Evolutionary conservation across 2,888 invertebrate genomes (phyloP).

Genomic region (Alloscopus bannaensis): DNA sequence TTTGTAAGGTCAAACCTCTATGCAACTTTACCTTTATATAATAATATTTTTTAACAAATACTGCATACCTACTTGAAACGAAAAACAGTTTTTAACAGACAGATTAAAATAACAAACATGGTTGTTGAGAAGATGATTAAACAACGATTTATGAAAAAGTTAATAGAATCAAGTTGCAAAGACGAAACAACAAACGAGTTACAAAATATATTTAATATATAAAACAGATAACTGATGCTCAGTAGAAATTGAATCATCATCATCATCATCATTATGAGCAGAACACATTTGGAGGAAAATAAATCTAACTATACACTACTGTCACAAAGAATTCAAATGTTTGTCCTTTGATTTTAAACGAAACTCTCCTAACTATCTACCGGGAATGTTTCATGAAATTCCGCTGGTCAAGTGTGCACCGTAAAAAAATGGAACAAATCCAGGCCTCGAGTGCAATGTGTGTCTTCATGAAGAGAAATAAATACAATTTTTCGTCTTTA

Average conservation of each 20-base stretch:
- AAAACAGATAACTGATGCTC: constrained; percentile 5
- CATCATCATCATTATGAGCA: constrained; percentile 26
- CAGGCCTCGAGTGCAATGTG: constrained; percentile 73
- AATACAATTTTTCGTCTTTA: not conserved
- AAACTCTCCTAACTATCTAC: constrained; percentile 18
- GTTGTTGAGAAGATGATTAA: constrained; percentile 10
- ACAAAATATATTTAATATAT: constrained; percentile 1
- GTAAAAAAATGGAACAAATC: constrained; percentile 59
- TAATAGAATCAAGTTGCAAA: constrained; percentile 14
- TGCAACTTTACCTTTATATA: constrained; percentile 18
- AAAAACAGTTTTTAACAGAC: constrained; percentile 23
- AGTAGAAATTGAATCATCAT: not conserved
- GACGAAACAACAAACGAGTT: constrained; percentile 2
- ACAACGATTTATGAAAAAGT: no score
- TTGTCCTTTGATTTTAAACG: constrained; percentile 1
- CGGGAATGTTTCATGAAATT: constrained; percentile 45
- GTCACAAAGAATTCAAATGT: not conserved
- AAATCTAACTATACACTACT: not conserved
- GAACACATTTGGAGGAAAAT: constrained; percentile 27
- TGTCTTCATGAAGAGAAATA: constrained; percentile 67
- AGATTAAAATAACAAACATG: not conserved
- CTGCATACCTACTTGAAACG: constrained; percentile 7
- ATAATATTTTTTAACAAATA: constrained; percentile 22
- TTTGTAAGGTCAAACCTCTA: not conserved
- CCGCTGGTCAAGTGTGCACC: constrained; percentile 14